These are phyloP conservation scores for Danio choprae DNA, from an alignment of 2,797 vertebrate species.

Conservation along the genomic window DNA sequence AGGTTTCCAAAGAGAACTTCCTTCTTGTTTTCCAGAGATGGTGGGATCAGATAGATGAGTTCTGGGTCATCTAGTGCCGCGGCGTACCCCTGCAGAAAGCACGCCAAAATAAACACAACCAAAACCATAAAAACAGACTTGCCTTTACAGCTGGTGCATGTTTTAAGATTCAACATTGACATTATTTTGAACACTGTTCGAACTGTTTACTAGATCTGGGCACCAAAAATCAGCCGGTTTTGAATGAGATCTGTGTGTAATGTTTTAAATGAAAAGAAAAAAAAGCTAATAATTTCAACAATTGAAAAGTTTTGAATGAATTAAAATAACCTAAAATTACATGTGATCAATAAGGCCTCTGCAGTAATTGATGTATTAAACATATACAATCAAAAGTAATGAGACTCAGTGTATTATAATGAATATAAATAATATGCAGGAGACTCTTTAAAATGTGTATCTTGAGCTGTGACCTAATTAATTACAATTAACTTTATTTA, in stretches of 20 bases:
- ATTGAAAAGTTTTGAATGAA: too few relatives aligned
- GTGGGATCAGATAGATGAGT: conserved; percentile 88
- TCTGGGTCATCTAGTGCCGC: conserved; percentile 89
- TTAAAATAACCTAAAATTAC: too few relatives aligned
- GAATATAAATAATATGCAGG: background rate
- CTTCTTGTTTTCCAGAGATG: conserved; percentile 87
- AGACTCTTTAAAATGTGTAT: background rate
- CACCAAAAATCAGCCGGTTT: background rate
- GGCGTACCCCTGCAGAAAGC: conserved; percentile 85
- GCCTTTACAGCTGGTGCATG: background rate
- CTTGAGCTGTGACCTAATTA: background rate
- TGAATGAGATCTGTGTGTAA: too few relatives aligned
- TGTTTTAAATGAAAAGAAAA: too few relatives aligned
- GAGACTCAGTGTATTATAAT: background rate
- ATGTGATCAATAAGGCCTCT: background rate
- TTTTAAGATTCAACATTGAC: background rate
- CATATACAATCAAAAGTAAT: background rate
- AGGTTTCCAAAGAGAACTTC: conserved; percentile 95
- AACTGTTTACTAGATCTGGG: background rate
- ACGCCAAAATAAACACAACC: background rate
- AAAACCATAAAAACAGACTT: background rate
- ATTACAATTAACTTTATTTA: background rate
- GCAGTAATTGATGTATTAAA: background rate
- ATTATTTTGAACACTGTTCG: background rate
- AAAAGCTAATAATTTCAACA: too few relatives aligned